Evolutionary conservation across 2,888 invertebrate species (phyloP), one percentile per base, ranked within the genome.

Genomic region (Trachelus iudaicus): DNA sequence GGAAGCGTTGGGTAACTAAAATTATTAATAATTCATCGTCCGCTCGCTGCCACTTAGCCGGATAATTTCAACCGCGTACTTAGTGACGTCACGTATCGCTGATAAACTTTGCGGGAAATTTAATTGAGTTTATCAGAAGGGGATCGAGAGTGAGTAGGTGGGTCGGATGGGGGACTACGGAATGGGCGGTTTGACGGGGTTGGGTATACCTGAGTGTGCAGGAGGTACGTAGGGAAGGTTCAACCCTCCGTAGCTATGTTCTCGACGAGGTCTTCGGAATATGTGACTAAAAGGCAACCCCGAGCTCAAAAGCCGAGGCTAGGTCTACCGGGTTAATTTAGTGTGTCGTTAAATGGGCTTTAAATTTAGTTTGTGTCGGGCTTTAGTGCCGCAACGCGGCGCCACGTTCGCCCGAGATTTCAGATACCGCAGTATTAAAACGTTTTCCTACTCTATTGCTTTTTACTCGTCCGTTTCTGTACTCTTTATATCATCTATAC

Each of bases 321-420:
- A 74, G 75, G 69, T 77, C 40, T 77, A 77, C 69, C 73, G 81
- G 77, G 82, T 82, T 83, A 83, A 83, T 83, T 83, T 81, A 83
- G 77, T 80, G 79, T 81, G 81, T 81, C 83, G 82, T 83, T 82
- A 83, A 83, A 83, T 81, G 81, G 83, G 80, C 82, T 83, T 83
- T 82, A 81, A 83, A 82, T 83, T 83, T 82, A 80, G 82, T 81
- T 83, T 83, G 75, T n/a, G 76, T 79, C 37, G 75, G 75, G 69
- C 34, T 30, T 33, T 56, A 33, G 69, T 30, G 23, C 73, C 73
- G 75, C 34, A 34, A 34, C 71, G 71, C 71, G 31, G 33, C 71
- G 71, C 71, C 71, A 71, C 33, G 71, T 33, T 34, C 33, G 71
- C 71, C 31, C 33, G 71, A 71, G 71, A 71, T 71, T 71, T 71